Conservation (phyloP, 2,113 vertebrate species). For the Rhinolophus ferrumequinum region DNA sequence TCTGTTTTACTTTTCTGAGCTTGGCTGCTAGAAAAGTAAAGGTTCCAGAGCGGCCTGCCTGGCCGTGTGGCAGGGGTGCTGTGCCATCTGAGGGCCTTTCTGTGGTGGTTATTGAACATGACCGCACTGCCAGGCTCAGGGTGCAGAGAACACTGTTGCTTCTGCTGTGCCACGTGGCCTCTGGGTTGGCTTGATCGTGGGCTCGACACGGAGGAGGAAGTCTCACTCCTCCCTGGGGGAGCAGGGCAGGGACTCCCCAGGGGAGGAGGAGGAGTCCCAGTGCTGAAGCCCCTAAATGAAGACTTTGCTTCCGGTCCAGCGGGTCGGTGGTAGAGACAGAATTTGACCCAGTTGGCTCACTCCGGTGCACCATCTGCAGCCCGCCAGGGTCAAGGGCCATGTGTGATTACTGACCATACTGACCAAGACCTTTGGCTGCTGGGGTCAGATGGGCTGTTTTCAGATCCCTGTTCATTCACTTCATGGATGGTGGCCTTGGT, state of each 20-base stretch:
- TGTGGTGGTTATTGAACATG: background rate
- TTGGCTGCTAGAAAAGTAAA: background rate
- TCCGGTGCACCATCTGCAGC: fast-evolving
- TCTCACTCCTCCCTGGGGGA: background rate
- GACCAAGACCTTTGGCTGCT: background rate
- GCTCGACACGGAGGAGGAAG: background rate
- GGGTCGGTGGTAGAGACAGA: background rate
- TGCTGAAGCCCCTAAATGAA: background rate
- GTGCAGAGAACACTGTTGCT: background rate
- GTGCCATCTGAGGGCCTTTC: background rate
- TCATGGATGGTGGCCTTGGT: background rate
- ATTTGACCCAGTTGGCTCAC: background rate
- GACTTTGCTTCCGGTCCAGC: background rate
- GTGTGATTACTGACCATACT: background rate
- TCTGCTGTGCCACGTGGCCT: background rate
- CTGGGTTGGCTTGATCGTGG: background rate
- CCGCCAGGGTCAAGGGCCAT: background rate
- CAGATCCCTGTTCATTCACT: background rate
- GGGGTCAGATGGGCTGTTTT: background rate
- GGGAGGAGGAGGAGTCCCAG: background rate
- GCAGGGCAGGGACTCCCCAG: background rate
- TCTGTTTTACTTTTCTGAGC: background rate
- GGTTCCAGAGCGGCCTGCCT: background rate
- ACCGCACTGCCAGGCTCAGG: background rate
- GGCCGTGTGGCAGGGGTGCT: background rate